Evolutionary conservation across 2,888 invertebrate species (phyloP), one percentile per base, ranked within the genome.

Genomic region (Anarsia innoxiella): DNA sequence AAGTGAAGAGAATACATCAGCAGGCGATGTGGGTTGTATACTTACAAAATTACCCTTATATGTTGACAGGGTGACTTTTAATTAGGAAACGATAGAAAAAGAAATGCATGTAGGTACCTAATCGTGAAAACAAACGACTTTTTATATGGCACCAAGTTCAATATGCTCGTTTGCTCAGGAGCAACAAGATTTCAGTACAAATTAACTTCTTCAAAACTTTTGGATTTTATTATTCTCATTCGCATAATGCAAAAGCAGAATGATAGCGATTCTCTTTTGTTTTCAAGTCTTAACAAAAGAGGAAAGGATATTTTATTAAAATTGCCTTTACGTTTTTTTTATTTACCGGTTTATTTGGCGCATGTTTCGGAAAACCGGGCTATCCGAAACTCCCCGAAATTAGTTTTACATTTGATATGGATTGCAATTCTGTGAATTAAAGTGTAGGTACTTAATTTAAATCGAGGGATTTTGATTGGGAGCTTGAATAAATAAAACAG

Each of bases 181-280:
- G 16, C 35, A 39, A 25, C 39, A 10, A 12, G 29, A 53, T 49
- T 51, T 39, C 48, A 62, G 49, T 65, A 62, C 54, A 53, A 65
- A 66, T 62, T 61, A 60, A n/a, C n/a, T 61, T 65, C 66, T 47
- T 49, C 45, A 67, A 65, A 60, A 66, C 62, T 57, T 58, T 58
- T 53, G 57, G 60, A 65, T 64, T 69, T 67, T 65, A 66, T 59
- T 59, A 61, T 58, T 48, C 48, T 44, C 42, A 65, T 70, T 69
- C 68, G 58, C 69, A 69, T 68, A 69, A 66, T 63, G 54, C 44
- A 39, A 42, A 47, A 47, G 42, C 36, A 48, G 38, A 41, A 37
- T 36, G 33, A 32, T 32, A 32, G 32, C n/a, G 37, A 40, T 44
- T 37, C 36, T 41, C 41, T 44, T 41, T 26, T 41, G 41, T 41